Base-by-base conservation (phyloP, 37 sponge, comb jelly and placozoan species). In the Lycopodina hypogea region DNA sequence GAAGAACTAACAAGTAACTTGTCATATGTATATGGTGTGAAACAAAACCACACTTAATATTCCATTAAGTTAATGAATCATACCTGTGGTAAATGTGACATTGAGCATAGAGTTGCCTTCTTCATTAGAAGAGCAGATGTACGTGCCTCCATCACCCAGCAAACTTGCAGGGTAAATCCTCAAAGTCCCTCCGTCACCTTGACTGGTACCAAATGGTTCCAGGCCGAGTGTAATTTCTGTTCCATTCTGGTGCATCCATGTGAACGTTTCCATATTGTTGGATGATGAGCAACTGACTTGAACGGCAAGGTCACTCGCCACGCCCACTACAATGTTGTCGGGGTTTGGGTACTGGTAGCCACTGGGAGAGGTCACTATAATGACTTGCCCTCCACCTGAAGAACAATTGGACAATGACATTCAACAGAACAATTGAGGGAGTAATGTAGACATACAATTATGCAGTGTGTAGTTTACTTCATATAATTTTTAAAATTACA, bases 161-260 rank as follows among this genome's bases (percentile, higher is more conserved):
- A 72, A n/a, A 34, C 35, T 30, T 12, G 56, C 73, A 28, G 73
- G 73, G 73, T 48, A 72, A 7, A 51, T 28, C 33, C 73, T 72
- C 73, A 72, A 34, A 11, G 48, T 45, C 48, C 48, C 30, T 17
- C 73, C 73, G n/a, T 51, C 33, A 1, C 48, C 73, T 24, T 72
- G 73, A 4, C 35, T 35, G 15, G 11, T 50, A 29, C 73, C 73
- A 72, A 72, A 72, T 50, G 73, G 32, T 28, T 19, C 1, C 33
- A 72, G 73, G 23, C 73, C 56, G 26, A 3, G 1, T 33, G 30
- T 1, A 1, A 72, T 55, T 17, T n/a, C 33, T 3, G 73, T 48
- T 9, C 73, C 56, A 33, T 72, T 53, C 19, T 9, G 48, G 9
- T 45, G 9, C 48, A 45, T 45, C 48, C 48, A 45, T 33, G 33